Conservation (phyloP, 1,140 invertebrate genomes). For the Drosophila varians region DNA sequence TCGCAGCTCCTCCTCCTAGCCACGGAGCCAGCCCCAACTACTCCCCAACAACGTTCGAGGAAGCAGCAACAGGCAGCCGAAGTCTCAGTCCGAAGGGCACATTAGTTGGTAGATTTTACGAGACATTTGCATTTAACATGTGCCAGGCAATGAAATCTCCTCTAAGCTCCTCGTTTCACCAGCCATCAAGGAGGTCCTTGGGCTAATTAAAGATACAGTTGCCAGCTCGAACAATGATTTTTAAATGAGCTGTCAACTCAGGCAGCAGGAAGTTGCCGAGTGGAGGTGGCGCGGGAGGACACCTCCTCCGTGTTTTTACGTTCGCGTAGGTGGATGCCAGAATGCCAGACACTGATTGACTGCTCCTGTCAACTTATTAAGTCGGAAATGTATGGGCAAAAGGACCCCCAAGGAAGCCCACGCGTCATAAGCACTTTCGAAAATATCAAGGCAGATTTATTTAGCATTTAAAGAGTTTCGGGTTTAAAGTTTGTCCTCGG, state of each 20-base stretch:
- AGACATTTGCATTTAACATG: constrained; percentile 72
- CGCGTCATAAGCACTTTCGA: constrained; percentile 62
- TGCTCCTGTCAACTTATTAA: constrained; percentile 79
- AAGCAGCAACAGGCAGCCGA: constrained; percentile 54
- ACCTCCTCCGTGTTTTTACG: constrained; percentile 5
- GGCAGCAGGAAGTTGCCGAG: not conserved
- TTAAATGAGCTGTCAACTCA: constrained; percentile 53
- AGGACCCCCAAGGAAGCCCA: constrained; percentile 13
- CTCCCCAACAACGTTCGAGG: not conserved
- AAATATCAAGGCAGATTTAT: constrained; percentile 50
- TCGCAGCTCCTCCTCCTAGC: constrained; percentile 18
- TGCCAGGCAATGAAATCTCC: constrained; percentile 64
- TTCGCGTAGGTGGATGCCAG: constrained; percentile 37
- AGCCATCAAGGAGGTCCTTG: constrained; percentile 33
- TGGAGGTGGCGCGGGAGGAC: constrained; percentile 3
- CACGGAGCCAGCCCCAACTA: not conserved
- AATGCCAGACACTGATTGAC: constrained; percentile 60
- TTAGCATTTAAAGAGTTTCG: not conserved
- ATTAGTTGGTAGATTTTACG: constrained; percentile 76
- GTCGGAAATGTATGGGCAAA: constrained; percentile 44
- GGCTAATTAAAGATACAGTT: constrained; percentile 66
- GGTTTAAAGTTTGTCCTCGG: not conserved
- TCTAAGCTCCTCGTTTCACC: constrained; percentile 15
- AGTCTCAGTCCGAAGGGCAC: constrained; percentile 16
- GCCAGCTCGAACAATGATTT: constrained; percentile 44